phyloP scores from a whole-genome alignment of 1,140 invertebrate genomes.

The Atta colombica region DNA sequence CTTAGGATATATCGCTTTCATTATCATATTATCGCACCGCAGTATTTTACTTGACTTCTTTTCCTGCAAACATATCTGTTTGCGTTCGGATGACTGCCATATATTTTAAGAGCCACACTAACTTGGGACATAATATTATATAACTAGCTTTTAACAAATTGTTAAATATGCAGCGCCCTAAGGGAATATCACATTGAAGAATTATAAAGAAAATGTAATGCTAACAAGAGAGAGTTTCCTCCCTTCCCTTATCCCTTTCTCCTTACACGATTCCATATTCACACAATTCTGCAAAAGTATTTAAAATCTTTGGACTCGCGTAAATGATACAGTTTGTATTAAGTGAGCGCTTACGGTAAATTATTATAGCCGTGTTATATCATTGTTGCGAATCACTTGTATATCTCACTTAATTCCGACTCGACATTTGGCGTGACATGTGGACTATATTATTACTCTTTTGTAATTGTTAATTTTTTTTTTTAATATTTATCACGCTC shows the following conservation, averaged over 20 bases:
- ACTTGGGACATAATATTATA: constrained; percentile 84
- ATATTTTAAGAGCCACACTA: constrained; percentile 84
- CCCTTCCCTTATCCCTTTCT: constrained; percentile 53
- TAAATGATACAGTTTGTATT: constrained; percentile 49
- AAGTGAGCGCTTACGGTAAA: constrained; percentile 65
- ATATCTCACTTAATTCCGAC: constrained; percentile 62
- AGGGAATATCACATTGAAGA: constrained; percentile 76
- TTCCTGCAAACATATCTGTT: constrained; percentile 75
- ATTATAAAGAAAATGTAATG: constrained; percentile 78
- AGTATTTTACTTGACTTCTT: constrained; percentile 67
- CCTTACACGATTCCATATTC: constrained; percentile 74
- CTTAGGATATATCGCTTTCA: constrained; percentile 63
- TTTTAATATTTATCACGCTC: constrained; percentile 79
- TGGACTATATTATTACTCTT: constrained; percentile 72
- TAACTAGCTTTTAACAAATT: constrained; percentile 85
- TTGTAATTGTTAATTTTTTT: constrained; percentile 80
- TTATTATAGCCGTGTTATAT: constrained; percentile 59
- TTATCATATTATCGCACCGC: constrained; percentile 56
- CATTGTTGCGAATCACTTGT: constrained; percentile 41
- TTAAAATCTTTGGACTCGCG: constrained; percentile 52
- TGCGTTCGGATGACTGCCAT: constrained; percentile 83
- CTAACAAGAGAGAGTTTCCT: constrained; percentile 74
- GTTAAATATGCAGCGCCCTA: constrained; percentile 80
- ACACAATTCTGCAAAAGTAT: constrained; percentile 65
- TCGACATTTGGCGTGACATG: constrained; percentile 67